Evolutionary conservation across 2,888 invertebrate genomes (phyloP), one percentile per base, ranked within the genome.

Genomic region (Machimus rusticus): DNA sequence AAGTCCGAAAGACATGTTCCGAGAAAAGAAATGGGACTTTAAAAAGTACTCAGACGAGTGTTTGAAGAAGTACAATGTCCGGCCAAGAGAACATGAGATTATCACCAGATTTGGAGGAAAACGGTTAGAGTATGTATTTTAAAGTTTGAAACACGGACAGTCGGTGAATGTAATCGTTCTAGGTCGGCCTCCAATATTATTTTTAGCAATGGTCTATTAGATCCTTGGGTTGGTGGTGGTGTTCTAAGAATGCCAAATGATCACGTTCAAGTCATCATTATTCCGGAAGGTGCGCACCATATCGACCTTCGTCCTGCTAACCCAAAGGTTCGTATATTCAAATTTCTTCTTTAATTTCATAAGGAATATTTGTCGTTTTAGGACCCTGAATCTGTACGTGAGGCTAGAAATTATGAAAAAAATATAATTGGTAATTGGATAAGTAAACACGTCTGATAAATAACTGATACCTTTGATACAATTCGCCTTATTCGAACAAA

Each of bases 201-300:
- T 8, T 96, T 96, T 91, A 97, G 97, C 90, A 98, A 98, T 91
- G 98, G 98, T 0, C 93, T 97, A 1, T 91, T 97, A 89, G 98
- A 98, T 92, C 98, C 98, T 0, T 98, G 98, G 98, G 95, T 96
- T 86, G 95, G 96, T 89, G 97, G 97, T 91, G 98, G 98, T 28
- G 95, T 98, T 76, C 91, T 97, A 43, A 94, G 94, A 90, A 95
- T 95, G 88, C 92, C 96, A 28, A 96, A 96, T 87, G 93, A 94
- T 5, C 93, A 95, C 0, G 94, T 97, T 1, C 92, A 94, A 19
- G 94, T 97, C 0, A 94, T 98, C 19, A 93, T 97, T 43, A 96
- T 98, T 89, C 95, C 96, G 0, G 96, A 97, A 91, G 96, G 95
- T 0, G 98, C 98, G 0, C 98, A 98, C 93, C 98, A 98, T 91